phyloP scores from a whole-genome alignment of 2,797 vertebrate species.

The Pipistrellus kuhlii region DNA sequence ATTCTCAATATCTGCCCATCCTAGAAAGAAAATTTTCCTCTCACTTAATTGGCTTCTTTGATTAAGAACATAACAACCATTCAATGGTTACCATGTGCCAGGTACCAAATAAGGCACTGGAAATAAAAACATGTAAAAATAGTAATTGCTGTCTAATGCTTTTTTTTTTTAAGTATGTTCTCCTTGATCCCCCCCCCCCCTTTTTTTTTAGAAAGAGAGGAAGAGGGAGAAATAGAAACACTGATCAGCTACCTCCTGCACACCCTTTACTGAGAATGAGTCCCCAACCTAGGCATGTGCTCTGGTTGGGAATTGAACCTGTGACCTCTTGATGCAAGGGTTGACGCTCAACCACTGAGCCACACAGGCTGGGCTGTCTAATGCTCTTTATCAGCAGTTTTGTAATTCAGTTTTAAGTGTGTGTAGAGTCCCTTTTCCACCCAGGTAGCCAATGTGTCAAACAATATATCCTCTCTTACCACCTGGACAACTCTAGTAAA shows the following conservation, averaged over 20 bases:
- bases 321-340: too few species aligned
- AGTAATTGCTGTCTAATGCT: background rate
- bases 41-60: constrained; percentile 29
- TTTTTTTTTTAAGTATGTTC: too few species aligned
- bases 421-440: background rate
- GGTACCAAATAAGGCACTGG: background rate
- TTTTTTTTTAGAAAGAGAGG: too few species aligned
- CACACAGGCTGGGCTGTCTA: background rate
- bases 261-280: too few species aligned
- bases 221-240: too few species aligned
- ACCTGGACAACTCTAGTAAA: background rate
- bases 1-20: background rate
- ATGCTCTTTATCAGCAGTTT: background rate
- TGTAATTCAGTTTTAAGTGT: constrained; percentile 14
- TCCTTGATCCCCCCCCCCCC: too few species aligned
- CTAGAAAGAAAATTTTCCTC: constrained; percentile 17
- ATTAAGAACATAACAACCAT: constrained; percentile 3
- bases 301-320: too few species aligned
- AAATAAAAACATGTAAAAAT: background rate
- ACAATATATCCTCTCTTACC: background rate
- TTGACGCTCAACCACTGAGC: too few species aligned
- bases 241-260: too few species aligned
- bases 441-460: background rate
- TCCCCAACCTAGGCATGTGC: too few species aligned
- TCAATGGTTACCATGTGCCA: background rate